A percentile compares a stretch with the other conserved stretches of the same genome.
Conservation (phyloP, 92 coral and sea anemone species). For the Zoanthus sansibaricus region DNA sequence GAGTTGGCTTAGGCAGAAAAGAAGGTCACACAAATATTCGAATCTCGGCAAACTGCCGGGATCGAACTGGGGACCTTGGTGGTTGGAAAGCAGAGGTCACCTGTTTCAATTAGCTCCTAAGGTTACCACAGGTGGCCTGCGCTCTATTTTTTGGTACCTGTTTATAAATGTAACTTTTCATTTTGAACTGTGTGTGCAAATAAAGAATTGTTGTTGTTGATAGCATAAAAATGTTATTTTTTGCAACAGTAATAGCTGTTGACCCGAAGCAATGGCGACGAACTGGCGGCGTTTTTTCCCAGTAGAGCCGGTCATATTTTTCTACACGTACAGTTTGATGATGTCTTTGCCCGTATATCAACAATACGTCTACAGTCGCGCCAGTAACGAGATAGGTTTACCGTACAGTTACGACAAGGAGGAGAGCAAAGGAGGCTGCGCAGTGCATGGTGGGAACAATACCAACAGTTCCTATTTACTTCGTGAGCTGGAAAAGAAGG, state of each 20-base stretch:
- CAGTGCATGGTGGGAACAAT: not conserved
- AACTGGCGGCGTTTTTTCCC: constrained; percentile 76
- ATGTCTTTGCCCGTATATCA: constrained; percentile 68
- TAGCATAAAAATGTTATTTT: not conserved
- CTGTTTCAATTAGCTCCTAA: too few species aligned
- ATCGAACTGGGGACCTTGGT: too few species aligned
- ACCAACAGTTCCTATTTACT: constrained; percentile 17
- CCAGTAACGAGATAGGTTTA: constrained; percentile 72
- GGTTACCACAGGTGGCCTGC: too few species aligned
- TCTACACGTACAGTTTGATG: constrained; percentile 82
- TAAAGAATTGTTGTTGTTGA: too few species aligned
- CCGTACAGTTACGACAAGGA: constrained; percentile 56
- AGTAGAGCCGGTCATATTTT: constrained; percentile 92
- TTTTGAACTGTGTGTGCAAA: too few species aligned
- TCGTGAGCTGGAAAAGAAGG: constrained; percentile 20
- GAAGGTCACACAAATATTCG: too few species aligned
- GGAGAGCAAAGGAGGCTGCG: constrained; percentile 20
- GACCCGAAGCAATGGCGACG: constrained; percentile 4
- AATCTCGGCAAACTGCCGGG: too few species aligned
- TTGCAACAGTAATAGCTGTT: not conserved
- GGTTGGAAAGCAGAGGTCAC: too few species aligned
- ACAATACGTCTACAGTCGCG: constrained; percentile 78
- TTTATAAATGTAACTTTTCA: too few species aligned
- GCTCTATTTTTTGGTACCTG: too few species aligned
- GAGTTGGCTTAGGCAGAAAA: too few species aligned